Percentiles rank a stretch among this genome's conserved stretches.
These are phyloP conservation scores for Neocrepidodera transversa DNA, from an alignment of 2,888 invertebrate species.

Conservation along the genomic window DNA sequence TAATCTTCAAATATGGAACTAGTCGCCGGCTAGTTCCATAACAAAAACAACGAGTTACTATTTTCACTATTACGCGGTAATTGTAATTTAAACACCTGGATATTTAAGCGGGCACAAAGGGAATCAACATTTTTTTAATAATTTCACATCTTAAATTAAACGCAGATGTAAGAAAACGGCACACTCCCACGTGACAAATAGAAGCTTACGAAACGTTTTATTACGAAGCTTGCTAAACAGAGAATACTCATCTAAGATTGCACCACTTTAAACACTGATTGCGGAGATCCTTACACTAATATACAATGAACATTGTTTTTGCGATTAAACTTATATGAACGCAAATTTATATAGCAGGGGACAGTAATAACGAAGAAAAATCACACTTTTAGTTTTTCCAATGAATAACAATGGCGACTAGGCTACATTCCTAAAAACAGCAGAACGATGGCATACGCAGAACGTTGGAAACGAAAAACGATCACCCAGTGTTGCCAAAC, in stretches of 20 bases:
- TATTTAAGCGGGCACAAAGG: conserved; percentile 21
- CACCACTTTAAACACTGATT: conserved; percentile 57
- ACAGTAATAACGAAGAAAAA: conserved; percentile 24
- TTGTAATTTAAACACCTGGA: conserved; percentile 20
- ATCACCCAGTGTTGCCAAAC: conserved; percentile 18
- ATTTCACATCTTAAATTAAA: conserved; percentile 33
- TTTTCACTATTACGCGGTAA: conserved; percentile 23
- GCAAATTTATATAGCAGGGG: conserved; percentile 5
- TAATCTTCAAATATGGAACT: conserved; percentile 31
- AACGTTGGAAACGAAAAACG: conserved; percentile 24
- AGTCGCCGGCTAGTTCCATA: conserved; percentile 56
- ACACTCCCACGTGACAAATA: conserved; percentile 55
- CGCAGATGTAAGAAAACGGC: conserved; percentile 41
- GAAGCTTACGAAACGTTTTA: conserved; percentile 56
- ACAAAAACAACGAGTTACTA: conserved; percentile 32
- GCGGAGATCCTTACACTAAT: conserved; percentile 39
- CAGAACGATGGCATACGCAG: conserved; percentile 47
- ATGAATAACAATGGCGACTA: conserved; percentile 61
- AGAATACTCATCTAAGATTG: conserved; percentile 57
- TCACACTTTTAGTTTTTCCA: conserved; percentile 50
- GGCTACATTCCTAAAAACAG: conserved; percentile 53
- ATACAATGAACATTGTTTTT: conserved; percentile 28
- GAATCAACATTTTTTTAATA: conserved; percentile 21
- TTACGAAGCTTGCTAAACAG: conserved; percentile 45
- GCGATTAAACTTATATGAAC: conserved; percentile 13